Base-by-base conservation (phyloP, 2,113 vertebrate genomes). In the Aplodontia rufa region DNA sequence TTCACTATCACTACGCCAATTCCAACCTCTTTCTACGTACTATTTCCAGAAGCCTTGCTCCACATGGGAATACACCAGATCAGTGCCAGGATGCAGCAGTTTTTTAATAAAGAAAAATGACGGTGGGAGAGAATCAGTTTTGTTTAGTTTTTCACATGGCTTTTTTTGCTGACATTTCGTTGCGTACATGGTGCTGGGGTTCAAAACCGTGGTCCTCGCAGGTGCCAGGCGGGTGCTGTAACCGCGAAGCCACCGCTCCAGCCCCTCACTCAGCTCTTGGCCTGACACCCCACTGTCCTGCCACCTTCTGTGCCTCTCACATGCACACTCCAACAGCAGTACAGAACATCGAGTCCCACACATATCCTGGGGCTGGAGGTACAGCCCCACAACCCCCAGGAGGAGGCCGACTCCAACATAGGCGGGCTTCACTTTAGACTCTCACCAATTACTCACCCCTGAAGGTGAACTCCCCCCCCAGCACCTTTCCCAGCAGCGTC, bases 401-500 rank as follows among this genome's bases (percentile, higher is more conserved):
- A 26, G 19, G 84, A 85, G 71, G 22, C 28, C 75, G 40, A 20
- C 49, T 51, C 20, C 71, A 66, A 53, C 6, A 42, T 5, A 7
- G 10, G 4, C 55, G 45, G 42, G 55, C 53, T 81, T 74, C 74
- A 75, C 30, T 12, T 64, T 13, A 40, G 64, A 45, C 17, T 14
- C 42, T 40, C 45, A 53, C 45, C 42, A 71, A 83, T 24, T 8
- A 30, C 26, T 45, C 35, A 24, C 51, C 20, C 83, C 64, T 85
- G 45, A 72, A 82, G 75, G 55, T n/a, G 60, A 81, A 72, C 55
- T 58, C 47, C 28, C 14, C 14, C 26, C 32, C 75, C 68, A 95
- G 92, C 81, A 90, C 40, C 51, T 90, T 87, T 88, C 49, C 85
- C 76, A 94, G 66, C 40, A 74, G 30, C 89, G 64, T 96, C 85